Evolutionary conservation across 2,797 vertebrate genomes (phyloP).

Genomic region (Setipinna tenuifilis): DNA sequence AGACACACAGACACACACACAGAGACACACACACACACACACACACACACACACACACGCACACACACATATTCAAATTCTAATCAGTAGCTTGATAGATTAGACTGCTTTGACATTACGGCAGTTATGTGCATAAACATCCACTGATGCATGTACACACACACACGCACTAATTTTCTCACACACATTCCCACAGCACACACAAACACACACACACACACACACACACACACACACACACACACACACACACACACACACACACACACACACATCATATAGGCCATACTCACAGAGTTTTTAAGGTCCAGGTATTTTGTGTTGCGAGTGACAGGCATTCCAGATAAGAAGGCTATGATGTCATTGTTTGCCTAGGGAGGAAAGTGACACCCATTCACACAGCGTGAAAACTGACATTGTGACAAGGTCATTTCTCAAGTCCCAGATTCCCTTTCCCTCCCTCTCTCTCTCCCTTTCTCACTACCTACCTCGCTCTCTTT

Average conservation of each 20-base stretch:
- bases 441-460: background rate
- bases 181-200: background rate
- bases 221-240: background rate
- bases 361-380: conserved; percentile 92
- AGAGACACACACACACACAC: background rate
- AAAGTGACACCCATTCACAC: conserved; percentile 34
- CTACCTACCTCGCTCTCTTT: background rate
- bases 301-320: conserved; percentile 98
- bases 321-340: conserved; percentile 96
- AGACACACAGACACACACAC: background rate
- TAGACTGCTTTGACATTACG: no score
- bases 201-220: background rate
- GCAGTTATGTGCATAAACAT: no score
- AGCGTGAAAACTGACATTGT: background rate
- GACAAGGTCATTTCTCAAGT: background rate
- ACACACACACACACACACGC: no score
- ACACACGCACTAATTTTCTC: background rate
- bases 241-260: background rate
- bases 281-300: conserved; percentile 84
- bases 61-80: no score
- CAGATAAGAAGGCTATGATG: conserved; percentile 97
- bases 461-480: background rate
- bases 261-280: conserved; percentile 20
- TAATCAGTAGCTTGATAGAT: no score
- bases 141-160: background rate